Conservation (phyloP, 2,888 invertebrate species). For the Drosophila fungiperda region DNA sequence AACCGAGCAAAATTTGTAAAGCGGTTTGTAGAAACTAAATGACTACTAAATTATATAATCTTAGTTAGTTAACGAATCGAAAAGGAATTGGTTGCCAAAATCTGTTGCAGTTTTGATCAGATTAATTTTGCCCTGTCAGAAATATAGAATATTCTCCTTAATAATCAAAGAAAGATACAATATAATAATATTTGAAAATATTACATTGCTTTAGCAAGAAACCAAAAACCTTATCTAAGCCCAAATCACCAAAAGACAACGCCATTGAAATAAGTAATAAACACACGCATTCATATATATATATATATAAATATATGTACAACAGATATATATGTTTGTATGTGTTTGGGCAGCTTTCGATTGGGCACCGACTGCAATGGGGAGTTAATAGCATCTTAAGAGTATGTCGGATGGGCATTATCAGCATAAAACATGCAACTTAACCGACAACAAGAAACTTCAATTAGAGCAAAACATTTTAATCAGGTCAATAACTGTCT, state of each 20-base stretch:
- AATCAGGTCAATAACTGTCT: conserved; percentile 36
- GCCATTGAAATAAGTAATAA: conserved; percentile 15
- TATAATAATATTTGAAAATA: not conserved
- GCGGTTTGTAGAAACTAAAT: not conserved
- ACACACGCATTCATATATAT: conserved; percentile 6
- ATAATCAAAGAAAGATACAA: not conserved
- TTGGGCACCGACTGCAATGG: conserved; percentile 17
- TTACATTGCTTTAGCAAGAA: not conserved
- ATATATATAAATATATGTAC: not conserved
- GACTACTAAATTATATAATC: not conserved
- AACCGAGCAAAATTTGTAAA: not conserved
- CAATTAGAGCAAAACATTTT: conserved; percentile 70
- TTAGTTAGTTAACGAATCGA: not conserved
- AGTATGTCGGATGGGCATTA: conserved; percentile 29
- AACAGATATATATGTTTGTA: conserved; percentile 13
- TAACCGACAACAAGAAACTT: conserved; percentile 66
- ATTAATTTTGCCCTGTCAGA: not conserved
- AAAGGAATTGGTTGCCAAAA: not conserved
- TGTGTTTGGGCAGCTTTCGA: conserved; percentile 24
- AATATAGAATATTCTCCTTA: too few relatives aligned
- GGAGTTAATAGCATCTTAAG: conserved; percentile 29
- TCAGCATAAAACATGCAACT: conserved; percentile 50
- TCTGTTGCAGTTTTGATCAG: not conserved
- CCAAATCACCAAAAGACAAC: not conserved
- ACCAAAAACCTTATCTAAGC: not conserved